Evolutionary conservation across 2,888 invertebrate species (phyloP).

Genomic region (Monopis laevigella): DNA sequence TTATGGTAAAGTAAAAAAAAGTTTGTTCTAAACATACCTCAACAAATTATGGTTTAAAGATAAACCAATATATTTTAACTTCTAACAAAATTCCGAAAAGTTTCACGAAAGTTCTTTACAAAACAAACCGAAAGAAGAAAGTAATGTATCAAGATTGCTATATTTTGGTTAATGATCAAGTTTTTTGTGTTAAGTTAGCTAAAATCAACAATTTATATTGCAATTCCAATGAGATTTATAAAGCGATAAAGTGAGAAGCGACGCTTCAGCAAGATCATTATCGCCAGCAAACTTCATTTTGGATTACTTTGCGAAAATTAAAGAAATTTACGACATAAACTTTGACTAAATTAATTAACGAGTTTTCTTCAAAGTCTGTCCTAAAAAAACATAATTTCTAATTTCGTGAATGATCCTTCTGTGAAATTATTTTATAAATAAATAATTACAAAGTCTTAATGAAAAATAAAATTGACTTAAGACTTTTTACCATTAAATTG

Average conservation of each 20-base stretch:
- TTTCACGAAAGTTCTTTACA: neutral
- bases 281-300: slow-evolving; percentile 22
- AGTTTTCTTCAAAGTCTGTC: slow-evolving; percentile 2
- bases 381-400: too few relatives aligned
- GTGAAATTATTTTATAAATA: too few relatives aligned
- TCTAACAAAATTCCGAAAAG: slow-evolving; percentile 1
- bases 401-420: too few relatives aligned
- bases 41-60: slow-evolving; percentile 6
- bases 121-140: slow-evolving; percentile 1
- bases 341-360: slow-evolving; percentile 4
- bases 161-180: too few relatives aligned
- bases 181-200: slow-evolving; percentile 23
- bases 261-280: slow-evolving; percentile 25
- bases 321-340: slow-evolving; percentile 7
- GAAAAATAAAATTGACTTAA: neutral
- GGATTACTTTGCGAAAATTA: slow-evolving; percentile 24
- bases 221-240: slow-evolving; percentile 22
- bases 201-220: slow-evolving; percentile 29
- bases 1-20: too few relatives aligned
- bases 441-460: neutral
- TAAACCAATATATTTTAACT: slow-evolving; percentile 2
- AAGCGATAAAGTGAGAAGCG: slow-evolving; percentile 19
- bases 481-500: too few relatives aligned
- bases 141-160: neutral
- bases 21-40: too few relatives aligned